Evolutionary conservation across 2,113 vertebrate genomes (phyloP), one percentile per base, ranked within the genome.

Genomic region (Mirounga angustirostris): DNA sequence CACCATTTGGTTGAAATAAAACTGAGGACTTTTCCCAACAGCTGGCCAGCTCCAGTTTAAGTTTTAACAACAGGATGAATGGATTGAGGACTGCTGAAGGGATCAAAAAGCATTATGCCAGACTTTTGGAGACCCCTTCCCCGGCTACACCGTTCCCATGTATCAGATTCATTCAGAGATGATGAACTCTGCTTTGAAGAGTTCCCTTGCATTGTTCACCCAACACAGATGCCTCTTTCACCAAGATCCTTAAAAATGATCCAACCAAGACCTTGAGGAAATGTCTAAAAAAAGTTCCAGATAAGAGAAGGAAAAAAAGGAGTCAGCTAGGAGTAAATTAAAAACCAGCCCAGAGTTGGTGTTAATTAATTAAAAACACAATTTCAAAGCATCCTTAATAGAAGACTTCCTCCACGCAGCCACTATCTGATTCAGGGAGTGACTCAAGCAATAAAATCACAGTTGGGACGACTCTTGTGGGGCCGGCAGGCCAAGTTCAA

Each of bases 401-500:
- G 98, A 99, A 99, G 98, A 97, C 98, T 99, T 99, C 99, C 98
- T 98, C 98, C 82, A 58, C 87, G 97, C 95, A 97, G 98, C 95
- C 95, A 98, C 97, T 98, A 98, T 99, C 98, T 99, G 98, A 99
- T 99, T 99, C 98, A 99, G 95, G 89, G 98, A 98, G 98, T 99
- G 99, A 99, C 98, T 99, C 99, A 98, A 98, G 98, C 98, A 98
- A 92, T 97, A 98, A 98, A 99, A 99, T 98, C 98, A 98, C 98
- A 98, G 98, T 98, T 97, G 97, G 98, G 98, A 98, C 74, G 94
- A 97, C 98, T 99, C 99, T 98, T 94, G 90, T 98, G 97, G 97
- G 94, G 93, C 98, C 98, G 95, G 98, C 98, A 99, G 97, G 99
- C 99, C 99, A 99, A 99, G 98, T 99, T 99, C 98, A 99, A 99